Evolutionary conservation across 2,888 invertebrate genomes (phyloP).

Genomic region (Brenthis daphne): DNA sequence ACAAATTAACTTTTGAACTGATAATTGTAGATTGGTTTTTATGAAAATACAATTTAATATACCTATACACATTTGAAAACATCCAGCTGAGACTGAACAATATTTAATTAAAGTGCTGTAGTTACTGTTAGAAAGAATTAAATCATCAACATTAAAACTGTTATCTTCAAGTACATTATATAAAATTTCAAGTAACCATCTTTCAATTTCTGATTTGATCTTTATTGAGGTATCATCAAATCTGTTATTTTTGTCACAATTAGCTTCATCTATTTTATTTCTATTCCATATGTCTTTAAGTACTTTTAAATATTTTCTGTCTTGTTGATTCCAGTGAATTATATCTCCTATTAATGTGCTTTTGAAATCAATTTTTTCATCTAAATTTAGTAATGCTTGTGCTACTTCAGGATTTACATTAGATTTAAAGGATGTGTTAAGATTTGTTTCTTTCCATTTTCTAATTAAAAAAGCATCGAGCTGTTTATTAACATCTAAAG

Average conservation of each 20-base stretch:
- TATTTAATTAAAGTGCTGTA: constrained; percentile 50
- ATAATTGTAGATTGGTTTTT: constrained; percentile 54
- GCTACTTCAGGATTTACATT: constrained; percentile 59
- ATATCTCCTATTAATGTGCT: constrained; percentile 52
- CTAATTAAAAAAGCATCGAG: constrained; percentile 64
- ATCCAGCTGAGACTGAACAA: constrained; percentile 56
- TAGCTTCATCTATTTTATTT: constrained; percentile 35
- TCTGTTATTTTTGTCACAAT: background rate
- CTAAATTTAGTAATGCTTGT: constrained; percentile 66
- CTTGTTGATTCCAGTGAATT: constrained; percentile 52
- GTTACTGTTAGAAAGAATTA: constrained; percentile 44
- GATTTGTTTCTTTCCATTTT: constrained; percentile 52
- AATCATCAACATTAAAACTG: constrained; percentile 42
- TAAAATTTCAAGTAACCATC: constrained; percentile 50
- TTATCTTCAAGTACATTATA: constrained; percentile 46
- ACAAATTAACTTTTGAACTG: constrained; percentile 53
- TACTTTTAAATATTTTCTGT: constrained; percentile 47
- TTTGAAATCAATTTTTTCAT: constrained; percentile 46
- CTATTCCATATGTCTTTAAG: constrained; percentile 58
- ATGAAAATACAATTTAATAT: constrained; percentile 64
- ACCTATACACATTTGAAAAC: constrained; percentile 64
- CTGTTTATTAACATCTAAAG: constrained; percentile 45
- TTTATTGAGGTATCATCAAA: constrained; percentile 58
- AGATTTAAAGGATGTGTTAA: constrained; percentile 49
- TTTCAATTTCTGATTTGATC: constrained; percentile 64